phyloP scores from a whole-genome alignment of 2,113 vertebrate genomes.

The Rhynchopsitta pachyrhyncha region DNA sequence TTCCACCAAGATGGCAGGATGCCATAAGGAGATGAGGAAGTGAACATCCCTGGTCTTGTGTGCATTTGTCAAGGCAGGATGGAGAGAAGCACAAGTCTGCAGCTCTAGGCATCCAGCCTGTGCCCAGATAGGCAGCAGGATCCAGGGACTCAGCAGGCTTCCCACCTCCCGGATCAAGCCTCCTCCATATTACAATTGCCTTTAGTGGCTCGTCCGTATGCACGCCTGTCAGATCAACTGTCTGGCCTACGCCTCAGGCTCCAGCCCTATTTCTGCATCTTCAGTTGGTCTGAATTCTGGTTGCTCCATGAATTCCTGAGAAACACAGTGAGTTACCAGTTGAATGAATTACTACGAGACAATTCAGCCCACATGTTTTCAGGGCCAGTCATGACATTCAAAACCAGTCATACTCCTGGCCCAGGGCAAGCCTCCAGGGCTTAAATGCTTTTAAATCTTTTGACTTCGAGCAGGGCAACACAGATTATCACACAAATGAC shows the following conservation, averaged over 20 bases:
- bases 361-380: neutral
- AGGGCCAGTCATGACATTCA: neutral
- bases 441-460: neutral
- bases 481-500: neutral
- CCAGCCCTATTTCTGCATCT: neutral
- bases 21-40: neutral
- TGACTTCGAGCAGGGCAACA: neutral
- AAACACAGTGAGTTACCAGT: neutral
- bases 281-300: neutral
- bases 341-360: neutral
- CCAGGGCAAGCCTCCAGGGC: neutral
- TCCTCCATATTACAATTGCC: neutral
- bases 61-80: neutral
- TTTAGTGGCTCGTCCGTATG: neutral
- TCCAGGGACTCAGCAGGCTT: neutral
- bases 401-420: neutral
- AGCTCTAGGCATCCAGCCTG: neutral
- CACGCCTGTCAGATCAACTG: accelerated
- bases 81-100: neutral
- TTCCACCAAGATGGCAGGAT: neutral
- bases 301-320: neutral
- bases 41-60: neutral
- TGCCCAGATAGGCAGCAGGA: neutral
- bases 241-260: neutral
- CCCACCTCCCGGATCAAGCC: neutral